These are phyloP conservation scores for Caenorhabditis sinica DNA, from an alignment of 2,888 invertebrate species.

Conservation along the genomic window DNA sequence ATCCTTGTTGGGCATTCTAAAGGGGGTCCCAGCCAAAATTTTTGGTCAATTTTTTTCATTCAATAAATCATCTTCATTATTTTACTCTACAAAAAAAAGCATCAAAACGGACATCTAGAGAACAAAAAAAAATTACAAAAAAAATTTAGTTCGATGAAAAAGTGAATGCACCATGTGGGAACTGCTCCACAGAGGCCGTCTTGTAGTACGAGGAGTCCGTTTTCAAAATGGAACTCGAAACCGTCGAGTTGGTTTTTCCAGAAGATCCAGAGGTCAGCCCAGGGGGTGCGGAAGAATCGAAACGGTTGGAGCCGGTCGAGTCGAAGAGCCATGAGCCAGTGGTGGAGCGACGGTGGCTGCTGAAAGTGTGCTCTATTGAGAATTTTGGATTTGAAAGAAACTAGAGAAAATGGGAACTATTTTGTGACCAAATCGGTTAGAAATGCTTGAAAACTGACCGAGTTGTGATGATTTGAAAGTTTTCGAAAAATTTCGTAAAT, in stretches of 20 bases:
- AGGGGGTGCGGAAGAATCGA: background rate
- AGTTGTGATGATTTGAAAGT: no score
- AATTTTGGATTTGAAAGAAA: background rate
- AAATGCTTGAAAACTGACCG: no score
- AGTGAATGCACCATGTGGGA: slow-evolving; percentile 54
- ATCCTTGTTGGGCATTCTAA: slow-evolving; percentile 81
- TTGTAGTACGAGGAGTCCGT: slow-evolving; percentile 51
- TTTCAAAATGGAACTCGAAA: slow-evolving; percentile 50
- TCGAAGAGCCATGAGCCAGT: slow-evolving; percentile 50
- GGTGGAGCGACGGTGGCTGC: slow-evolving; percentile 35
- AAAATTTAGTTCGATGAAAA: slow-evolving; percentile 33
- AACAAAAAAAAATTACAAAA: background rate
- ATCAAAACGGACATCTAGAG: background rate
- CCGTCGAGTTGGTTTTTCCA: slow-evolving; percentile 2
- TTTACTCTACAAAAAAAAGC: slow-evolving; percentile 8
- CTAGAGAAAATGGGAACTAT: no score
- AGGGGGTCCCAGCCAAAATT: background rate
- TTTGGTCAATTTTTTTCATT: background rate
- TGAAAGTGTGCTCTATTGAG: slow-evolving; percentile 7
- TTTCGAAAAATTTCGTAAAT: no score
- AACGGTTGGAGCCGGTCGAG: slow-evolving; percentile 50
- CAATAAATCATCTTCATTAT: slow-evolving; percentile 14
- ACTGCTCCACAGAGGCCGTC: slow-evolving; percentile 44
- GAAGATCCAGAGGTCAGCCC: slow-evolving; percentile 6
- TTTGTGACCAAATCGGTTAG: no score